These are phyloP conservation scores for Cyrtodaria siliqua DNA, from an alignment of 2,888 invertebrate genomes.

Conservation along the genomic window DNA sequence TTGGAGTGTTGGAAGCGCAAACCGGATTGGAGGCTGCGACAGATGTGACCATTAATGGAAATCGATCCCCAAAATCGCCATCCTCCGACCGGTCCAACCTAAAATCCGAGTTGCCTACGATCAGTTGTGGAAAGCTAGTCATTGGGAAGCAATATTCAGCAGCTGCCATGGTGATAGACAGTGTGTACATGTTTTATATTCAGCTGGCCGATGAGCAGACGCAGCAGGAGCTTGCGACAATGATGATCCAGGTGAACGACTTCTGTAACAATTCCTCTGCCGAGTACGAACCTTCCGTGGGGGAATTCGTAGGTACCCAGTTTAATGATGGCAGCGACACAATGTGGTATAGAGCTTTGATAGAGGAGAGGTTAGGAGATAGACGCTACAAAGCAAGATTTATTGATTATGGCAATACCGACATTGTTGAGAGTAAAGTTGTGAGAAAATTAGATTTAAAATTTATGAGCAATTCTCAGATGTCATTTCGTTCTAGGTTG, in stretches of 20 bases:
- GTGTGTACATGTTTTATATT: constrained; percentile 37
- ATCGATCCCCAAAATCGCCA: no score
- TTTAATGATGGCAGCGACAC: constrained; percentile 63
- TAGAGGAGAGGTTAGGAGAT: constrained; percentile 59
- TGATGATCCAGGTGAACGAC: constrained; percentile 39
- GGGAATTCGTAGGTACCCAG: constrained; percentile 62
- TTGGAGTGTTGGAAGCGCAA: constrained; percentile 1
- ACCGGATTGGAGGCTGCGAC: no score
- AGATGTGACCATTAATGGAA: no score
- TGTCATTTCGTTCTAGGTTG: constrained; percentile 66
- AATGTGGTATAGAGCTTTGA: constrained; percentile 77
- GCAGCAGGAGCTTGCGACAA: constrained; percentile 25
- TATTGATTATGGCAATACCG: constrained; percentile 83
- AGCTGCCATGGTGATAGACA: constrained; percentile 46
- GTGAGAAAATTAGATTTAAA: constrained; percentile 57
- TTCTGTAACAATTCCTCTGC: constrained; percentile 8
- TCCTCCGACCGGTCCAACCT: no score
- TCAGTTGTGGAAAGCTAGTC: no score
- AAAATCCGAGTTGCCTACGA: no score
- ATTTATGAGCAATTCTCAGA: constrained; percentile 60
- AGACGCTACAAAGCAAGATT: constrained; percentile 71
- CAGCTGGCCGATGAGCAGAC: constrained; percentile 41
- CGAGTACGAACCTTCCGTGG: constrained; percentile 51
- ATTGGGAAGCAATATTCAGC: constrained; percentile 15
- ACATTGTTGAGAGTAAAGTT: constrained; percentile 45